Evolutionary conservation across 2,888 invertebrate genomes (phyloP).

Genomic region (Strigamia crassipes): DNA sequence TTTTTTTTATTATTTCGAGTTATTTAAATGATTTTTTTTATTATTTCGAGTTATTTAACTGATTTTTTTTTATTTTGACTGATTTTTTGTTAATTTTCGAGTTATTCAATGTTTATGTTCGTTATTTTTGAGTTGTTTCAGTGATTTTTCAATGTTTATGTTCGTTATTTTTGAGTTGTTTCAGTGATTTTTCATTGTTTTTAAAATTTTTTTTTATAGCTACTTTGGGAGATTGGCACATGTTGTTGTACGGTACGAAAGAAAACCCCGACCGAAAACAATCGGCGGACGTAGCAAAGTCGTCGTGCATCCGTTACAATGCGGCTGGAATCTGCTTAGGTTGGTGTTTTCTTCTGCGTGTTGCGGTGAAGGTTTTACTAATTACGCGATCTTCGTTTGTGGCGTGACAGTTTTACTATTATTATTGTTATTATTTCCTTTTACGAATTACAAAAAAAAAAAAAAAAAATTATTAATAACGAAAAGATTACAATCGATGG

Average conservation of each 20-base stretch:
- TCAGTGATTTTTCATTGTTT: not conserved
- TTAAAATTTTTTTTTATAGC: slow-evolving; percentile 65
- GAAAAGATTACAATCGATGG: not conserved
- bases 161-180: not conserved
- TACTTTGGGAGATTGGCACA: slow-evolving; percentile 88
- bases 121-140: no score
- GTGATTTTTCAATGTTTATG: no score
- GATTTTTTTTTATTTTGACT: no score
- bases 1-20: no score
- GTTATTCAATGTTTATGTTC: no score
- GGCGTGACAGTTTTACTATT: not conserved
- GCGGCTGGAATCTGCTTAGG: slow-evolving; percentile 53
- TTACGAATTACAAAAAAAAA: not conserved
- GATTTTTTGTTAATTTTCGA: no score
- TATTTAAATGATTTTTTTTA: no score
- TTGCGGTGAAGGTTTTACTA: slow-evolving; percentile 47
- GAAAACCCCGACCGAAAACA: slow-evolving; percentile 60
- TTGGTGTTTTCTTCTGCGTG: slow-evolving; percentile 51
- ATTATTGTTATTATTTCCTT: not conserved
- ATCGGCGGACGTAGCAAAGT: slow-evolving; percentile 49
- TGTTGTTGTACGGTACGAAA: slow-evolving; percentile 88
- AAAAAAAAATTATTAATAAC: no score
- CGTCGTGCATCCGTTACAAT: slow-evolving; percentile 47
- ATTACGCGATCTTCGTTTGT: not conserved
- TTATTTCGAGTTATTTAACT: no score